Evolutionary conservation across 2,113 vertebrate genomes (phyloP).

Genomic region (Telmatochromis brachygnathus): DNA sequence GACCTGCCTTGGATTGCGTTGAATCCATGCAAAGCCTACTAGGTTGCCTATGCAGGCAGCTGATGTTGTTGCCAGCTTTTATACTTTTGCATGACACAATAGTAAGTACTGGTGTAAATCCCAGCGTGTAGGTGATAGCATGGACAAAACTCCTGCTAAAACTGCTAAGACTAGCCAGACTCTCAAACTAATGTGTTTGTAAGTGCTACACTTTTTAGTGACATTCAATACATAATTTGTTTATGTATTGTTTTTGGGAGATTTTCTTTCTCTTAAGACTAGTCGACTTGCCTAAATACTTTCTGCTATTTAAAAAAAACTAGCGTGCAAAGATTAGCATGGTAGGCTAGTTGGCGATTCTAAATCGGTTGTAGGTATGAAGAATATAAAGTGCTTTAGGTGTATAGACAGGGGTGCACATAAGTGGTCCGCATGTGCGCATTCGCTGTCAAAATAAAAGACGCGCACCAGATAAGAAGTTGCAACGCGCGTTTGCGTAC

Average conservation of each 20-base stretch:
- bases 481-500: fast-evolving
- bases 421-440: background rate
- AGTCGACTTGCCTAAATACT: background rate
- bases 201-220: background rate
- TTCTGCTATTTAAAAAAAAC: background rate
- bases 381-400: background rate
- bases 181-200: background rate
- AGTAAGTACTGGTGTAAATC: background rate
- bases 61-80: background rate
- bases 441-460: background rate
- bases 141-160: background rate
- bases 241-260: background rate
- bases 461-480: background rate
- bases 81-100: background rate
- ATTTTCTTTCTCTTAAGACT: background rate
- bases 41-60: background rate
- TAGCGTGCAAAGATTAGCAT: background rate
- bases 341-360: background rate
- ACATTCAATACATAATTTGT: background rate
- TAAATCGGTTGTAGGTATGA: background rate
- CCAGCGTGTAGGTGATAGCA: background rate
- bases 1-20: background rate
- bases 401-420: background rate
- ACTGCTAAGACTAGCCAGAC: background rate
- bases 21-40: background rate